Conservation (phyloP, 1,140 invertebrate species). For the Drosophila bocki region DNA sequence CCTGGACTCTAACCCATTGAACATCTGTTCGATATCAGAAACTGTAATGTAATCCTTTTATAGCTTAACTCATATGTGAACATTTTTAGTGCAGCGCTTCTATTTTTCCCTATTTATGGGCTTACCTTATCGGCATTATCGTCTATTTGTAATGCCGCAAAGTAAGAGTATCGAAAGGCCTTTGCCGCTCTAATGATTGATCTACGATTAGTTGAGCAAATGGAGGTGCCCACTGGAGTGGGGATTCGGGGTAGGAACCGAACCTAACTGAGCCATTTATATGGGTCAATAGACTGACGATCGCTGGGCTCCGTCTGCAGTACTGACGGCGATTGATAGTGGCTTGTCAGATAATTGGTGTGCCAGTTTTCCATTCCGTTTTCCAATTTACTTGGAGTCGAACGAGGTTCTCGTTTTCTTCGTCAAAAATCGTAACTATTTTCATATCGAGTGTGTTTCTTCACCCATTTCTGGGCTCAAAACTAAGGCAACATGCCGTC, state of each 20-base stretch:
- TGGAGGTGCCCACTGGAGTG: conserved; percentile 22
- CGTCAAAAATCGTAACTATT: conserved; percentile 33
- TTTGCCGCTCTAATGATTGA: conserved; percentile 50
- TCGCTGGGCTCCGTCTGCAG: conserved; percentile 3
- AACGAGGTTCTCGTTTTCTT: background rate
- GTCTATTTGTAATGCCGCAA: conserved; percentile 19
- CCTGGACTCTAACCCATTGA: background rate
- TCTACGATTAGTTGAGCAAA: conserved; percentile 51
- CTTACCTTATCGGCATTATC: conserved; percentile 31
- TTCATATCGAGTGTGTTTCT: background rate
- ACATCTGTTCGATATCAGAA: conserved; percentile 8
- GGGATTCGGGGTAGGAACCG: conserved; percentile 1
- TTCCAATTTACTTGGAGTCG: conserved; percentile 27
- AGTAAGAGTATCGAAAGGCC: conserved; percentile 41
- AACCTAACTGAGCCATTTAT: conserved; percentile 29
- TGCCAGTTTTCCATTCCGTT: conserved; percentile 21
- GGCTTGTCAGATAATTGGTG: conserved; percentile 52
- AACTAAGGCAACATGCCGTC: conserved; percentile 29
- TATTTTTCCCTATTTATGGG: conserved; percentile 10
- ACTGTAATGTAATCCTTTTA: conserved; percentile 7
- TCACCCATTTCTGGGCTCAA: background rate
- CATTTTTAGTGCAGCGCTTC: conserved; percentile 7
- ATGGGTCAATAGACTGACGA: conserved; percentile 59
- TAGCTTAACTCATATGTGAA: background rate
- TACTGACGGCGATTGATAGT: conserved; percentile 49